Conservation (phyloP, 1,140 invertebrate genomes). For the Armadillidium nasatum region DNA sequence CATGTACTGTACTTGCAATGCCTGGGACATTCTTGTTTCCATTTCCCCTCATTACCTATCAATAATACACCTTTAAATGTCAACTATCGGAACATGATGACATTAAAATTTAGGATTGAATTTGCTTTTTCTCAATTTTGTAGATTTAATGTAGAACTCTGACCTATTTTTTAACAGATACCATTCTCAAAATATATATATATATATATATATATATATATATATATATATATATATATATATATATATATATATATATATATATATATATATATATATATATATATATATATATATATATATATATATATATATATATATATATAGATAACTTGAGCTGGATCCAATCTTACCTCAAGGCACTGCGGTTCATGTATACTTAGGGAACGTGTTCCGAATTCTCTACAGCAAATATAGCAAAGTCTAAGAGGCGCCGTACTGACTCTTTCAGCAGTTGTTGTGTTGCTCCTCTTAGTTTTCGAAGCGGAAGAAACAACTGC, state of each 20-base stretch:
- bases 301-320: slow-evolving; percentile 6
- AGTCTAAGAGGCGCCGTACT: slow-evolving; percentile 1
- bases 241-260: not conserved
- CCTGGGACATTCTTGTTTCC: too few relatives aligned
- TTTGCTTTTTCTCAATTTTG: too few relatives aligned
- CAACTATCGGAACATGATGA: too few relatives aligned
- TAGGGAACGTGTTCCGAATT: slow-evolving; percentile 67
- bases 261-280: not conserved
- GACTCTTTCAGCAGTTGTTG: not conserved
- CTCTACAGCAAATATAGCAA: slow-evolving; percentile 69
- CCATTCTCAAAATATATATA: too few relatives aligned
- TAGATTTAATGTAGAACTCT: too few relatives aligned
- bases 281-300: not conserved
- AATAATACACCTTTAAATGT: too few relatives aligned
- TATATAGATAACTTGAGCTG: too few relatives aligned
- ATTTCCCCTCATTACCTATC: too few relatives aligned
- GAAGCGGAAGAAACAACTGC: too few relatives aligned
- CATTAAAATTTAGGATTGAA: too few relatives aligned
- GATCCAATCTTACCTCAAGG: slow-evolving; percentile 51
- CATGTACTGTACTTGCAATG: too few relatives aligned
- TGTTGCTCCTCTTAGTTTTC: not conserved
- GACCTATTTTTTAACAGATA: too few relatives aligned
- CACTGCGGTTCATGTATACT: slow-evolving; percentile 72
- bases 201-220: slow-evolving; percentile 6
- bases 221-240: not conserved